Evolutionary conservation across 2,888 invertebrate genomes (phyloP).

Genomic region (Nysson spinosus): DNA sequence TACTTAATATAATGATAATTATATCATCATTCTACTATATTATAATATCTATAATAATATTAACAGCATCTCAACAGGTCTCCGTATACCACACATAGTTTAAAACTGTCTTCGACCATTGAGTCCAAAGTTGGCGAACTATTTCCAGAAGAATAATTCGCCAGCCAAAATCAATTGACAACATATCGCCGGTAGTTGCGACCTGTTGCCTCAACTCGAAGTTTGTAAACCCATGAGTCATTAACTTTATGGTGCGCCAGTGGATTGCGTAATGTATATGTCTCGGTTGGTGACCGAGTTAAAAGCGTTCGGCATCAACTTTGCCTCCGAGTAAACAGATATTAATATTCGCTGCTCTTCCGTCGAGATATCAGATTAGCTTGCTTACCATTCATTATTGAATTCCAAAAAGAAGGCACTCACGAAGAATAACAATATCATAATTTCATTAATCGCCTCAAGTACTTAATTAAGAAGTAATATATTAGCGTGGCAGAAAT

Average conservation of each 20-base stretch:
- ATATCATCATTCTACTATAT: too few species aligned
- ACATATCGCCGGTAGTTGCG: constrained; percentile 13
- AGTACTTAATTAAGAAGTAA: too few species aligned
- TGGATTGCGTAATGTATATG: constrained; percentile 59
- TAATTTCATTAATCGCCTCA: too few species aligned
- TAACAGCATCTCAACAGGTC: too few species aligned
- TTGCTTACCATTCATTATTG: constrained; percentile 19
- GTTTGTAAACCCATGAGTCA: constrained; percentile 55
- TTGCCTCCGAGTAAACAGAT: constrained; percentile 55
- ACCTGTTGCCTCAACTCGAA: constrained; percentile 44
- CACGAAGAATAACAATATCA: too few species aligned
- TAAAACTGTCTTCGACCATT: too few species aligned
- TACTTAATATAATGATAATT: too few species aligned
- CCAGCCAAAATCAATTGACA: too few species aligned
- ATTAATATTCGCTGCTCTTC: constrained; percentile 65
- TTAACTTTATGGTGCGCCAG: constrained; percentile 65
- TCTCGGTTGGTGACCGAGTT: constrained; percentile 59
- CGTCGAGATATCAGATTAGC: constrained; percentile 64
- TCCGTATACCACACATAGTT: too few species aligned
- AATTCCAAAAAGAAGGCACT: too few species aligned
- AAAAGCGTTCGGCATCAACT: constrained; percentile 51
- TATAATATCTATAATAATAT: too few species aligned
- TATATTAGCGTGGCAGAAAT: too few species aligned
- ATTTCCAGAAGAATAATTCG: not conserved
- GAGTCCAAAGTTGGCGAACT: not conserved